Conservation (phyloP, 2,797 vertebrate genomes). For the Esox lucius region DNA sequence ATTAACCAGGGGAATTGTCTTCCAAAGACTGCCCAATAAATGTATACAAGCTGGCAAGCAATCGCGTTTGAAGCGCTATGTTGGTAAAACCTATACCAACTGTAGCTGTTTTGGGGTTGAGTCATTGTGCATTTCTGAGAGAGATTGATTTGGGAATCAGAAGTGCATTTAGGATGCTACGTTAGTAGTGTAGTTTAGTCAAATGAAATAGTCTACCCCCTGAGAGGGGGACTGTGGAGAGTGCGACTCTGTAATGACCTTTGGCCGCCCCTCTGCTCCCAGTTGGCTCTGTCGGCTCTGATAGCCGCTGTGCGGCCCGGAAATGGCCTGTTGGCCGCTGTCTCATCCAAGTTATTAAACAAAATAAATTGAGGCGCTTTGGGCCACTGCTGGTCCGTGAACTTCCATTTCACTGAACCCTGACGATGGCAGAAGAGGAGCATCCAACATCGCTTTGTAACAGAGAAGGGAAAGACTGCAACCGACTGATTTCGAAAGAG, state of each 20-base stretch:
- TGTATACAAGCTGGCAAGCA: no score
- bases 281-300: not conserved
- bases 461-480: no score
- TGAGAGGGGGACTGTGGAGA: not conserved
- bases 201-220: not conserved
- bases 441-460: no score
- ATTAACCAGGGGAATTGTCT: no score
- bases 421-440: no score
- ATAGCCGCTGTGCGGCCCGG: not conserved
- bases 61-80: no score
- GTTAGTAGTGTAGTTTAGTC: not conserved
- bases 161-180: not conserved
- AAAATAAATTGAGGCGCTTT: not conserved
- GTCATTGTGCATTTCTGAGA: not conserved
- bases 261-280: not conserved
- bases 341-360: not conserved
- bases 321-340: not conserved
- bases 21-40: no score
- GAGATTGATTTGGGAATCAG: not conserved
- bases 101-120: no score
- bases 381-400: not conserved
- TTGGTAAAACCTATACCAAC: no score
- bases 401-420: not conserved
- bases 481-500: not conserved
- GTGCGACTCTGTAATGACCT: not conserved